phyloP scores from a whole-genome alignment of 2,113 vertebrate genomes.

The Ameiurus melas region DNA sequence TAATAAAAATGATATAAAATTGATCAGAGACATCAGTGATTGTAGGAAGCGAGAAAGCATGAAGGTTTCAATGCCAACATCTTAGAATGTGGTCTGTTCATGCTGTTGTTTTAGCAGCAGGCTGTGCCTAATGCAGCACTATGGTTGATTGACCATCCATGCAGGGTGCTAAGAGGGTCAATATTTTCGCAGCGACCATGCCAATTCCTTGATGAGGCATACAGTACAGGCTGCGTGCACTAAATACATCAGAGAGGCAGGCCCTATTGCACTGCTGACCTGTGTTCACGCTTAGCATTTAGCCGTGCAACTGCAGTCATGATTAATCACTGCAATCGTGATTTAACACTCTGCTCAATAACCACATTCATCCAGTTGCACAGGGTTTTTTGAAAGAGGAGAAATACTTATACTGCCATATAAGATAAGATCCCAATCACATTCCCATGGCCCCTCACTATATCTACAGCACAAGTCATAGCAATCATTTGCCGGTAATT shows the following conservation, averaged over 20 bases:
- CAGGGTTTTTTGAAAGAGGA: not conserved
- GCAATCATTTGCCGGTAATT: slow-evolving; percentile 42
- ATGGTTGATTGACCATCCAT: slow-evolving; percentile 48
- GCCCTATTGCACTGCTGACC: slow-evolving; percentile 49
- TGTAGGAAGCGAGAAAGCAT: slow-evolving; percentile 49
- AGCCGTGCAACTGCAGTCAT: slow-evolving; percentile 39
- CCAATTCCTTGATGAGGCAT: slow-evolving; percentile 64
- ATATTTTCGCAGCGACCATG: slow-evolving; percentile 42
- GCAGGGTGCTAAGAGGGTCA: slow-evolving; percentile 47
- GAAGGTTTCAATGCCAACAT: not conserved
- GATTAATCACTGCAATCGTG: slow-evolving; percentile 46
- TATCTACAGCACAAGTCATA: slow-evolving; percentile 54
- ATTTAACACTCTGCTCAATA: slow-evolving; percentile 47
- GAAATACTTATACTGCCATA: slow-evolving; percentile 21
- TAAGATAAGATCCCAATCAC: slow-evolving; percentile 7
- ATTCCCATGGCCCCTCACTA: not conserved
- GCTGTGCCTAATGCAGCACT: slow-evolving; percentile 38
- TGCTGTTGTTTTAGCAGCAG: slow-evolving; percentile 42
- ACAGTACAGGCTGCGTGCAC: slow-evolving; percentile 56
- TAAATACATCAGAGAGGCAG: slow-evolving; percentile 42
- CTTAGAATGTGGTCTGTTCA: slow-evolving; percentile 33
- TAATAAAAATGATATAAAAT: slow-evolving; percentile 48
- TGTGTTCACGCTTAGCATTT: slow-evolving; percentile 52
- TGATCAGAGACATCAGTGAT: slow-evolving; percentile 21
- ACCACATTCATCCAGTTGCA: slow-evolving; percentile 41